phyloP scores from a whole-genome alignment of 2,797 vertebrate genomes.

The Sphaeramia orbicularis region DNA sequence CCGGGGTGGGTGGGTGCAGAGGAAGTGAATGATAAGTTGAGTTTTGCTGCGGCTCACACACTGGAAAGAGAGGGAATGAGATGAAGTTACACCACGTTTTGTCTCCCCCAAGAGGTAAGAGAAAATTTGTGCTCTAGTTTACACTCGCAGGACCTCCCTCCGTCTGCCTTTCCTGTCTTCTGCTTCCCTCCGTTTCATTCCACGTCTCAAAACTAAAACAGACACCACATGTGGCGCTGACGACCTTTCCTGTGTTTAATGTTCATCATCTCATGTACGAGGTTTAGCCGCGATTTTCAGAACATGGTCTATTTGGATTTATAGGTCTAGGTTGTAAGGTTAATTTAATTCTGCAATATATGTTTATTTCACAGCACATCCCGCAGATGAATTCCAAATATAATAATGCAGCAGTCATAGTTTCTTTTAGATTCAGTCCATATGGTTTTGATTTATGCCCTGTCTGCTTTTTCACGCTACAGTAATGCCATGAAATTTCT shows the following conservation, averaged over 20 bases:
- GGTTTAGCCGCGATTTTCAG: conserved; percentile 37
- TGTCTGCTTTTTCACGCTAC: conserved; percentile 65
- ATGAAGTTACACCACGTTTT: conserved; percentile 60
- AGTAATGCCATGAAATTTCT: conserved; percentile 66
- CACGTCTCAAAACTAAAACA: conserved; percentile 65
- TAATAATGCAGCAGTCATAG: conserved; percentile 45
- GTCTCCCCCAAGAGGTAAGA: conserved; percentile 80
- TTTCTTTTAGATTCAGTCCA: conserved; percentile 57
- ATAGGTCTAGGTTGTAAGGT: conserved; percentile 49
- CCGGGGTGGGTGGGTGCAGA: conserved; percentile 13
- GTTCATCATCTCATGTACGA: conserved; percentile 24
- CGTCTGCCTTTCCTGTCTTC: conserved; percentile 43
- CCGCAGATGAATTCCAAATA: conserved; percentile 55
- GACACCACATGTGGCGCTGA: conserved; percentile 69
- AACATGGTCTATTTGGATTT: conserved; percentile 67
- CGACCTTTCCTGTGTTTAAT: conserved; percentile 60
- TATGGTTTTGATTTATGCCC: conserved; percentile 67
- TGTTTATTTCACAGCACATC: conserved; percentile 74
- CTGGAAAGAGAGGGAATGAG: conserved; percentile 12
- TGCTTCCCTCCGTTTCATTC: conserved; percentile 47
- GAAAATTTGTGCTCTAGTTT: conserved; percentile 37
- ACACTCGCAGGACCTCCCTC: conserved; percentile 55
- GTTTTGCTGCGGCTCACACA: conserved; percentile 36
- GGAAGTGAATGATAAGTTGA: conserved; percentile 32
- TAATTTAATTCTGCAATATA: conserved; percentile 65